Base-by-base conservation (phyloP, 1,140 invertebrate species). In the Solen grandis region DNA sequence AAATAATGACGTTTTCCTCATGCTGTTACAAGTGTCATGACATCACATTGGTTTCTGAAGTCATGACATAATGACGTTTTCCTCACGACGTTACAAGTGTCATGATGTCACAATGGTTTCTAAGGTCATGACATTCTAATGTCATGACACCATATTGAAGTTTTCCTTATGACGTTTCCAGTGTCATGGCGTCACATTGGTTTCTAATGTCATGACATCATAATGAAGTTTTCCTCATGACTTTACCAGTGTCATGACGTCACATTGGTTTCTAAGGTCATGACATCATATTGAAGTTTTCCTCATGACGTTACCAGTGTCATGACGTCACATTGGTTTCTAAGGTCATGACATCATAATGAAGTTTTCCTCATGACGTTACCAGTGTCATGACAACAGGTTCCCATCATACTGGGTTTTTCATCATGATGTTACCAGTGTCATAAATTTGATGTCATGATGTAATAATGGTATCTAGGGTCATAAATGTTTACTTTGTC, bases 341-440 rank as follows among this genome's bases (percentile, higher is more conserved):
- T 31, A 66, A 62, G n/a, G n/a, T 8, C 4, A 36, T 35, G 68
- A 55, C 22, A 31, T 70, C 68, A 75, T 22, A 31, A 63, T 41
- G 72, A 50, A 36, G 52, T 63, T 62, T 41, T 74, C 36, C 25
- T 74, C 54, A 68, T 25, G 5, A 68, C 2, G 36, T 31, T 19
- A 27, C 36, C 19, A 65, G 25, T 8, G 36, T 66, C 35, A 66
- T 38, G 29, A 41, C 25, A n/a, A 38, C 8, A 66, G 2, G 14
- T 38, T n/a, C 16, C 25, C 25, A 8, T 13, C 33, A 59, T 59
- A 46, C 54, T n/a, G n/a, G n/a, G n/a, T n/a, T n/a, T n/a, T n/a
- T n/a, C 3, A 31, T 72, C 68, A 72, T 55, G 19, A 52, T 46
- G 46, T 33, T 31, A 31, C 50, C n/a, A 59, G 16, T 13, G 25